phyloP scores from a whole-genome alignment of 1,140 invertebrate genomes.

The Brachionus rotundiformis region DNA sequence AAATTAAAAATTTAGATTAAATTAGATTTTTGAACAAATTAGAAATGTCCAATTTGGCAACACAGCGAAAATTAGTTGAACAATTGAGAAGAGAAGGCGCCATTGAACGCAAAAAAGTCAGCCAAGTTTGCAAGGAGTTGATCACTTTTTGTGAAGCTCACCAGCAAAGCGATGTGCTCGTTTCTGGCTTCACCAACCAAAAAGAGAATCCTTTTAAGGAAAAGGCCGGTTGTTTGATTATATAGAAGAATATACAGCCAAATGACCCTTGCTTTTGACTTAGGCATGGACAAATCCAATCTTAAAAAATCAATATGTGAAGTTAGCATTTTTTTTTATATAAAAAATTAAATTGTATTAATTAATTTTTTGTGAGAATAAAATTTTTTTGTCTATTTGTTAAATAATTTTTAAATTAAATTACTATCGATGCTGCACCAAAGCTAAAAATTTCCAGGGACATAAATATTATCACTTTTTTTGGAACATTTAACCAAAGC shows the following conservation, averaged over 20 bases:
- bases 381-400: neutral
- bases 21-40: neutral
- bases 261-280: neutral
- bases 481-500: too few species aligned
- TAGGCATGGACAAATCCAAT: neutral
- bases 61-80: constrained; percentile 45
- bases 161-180: constrained; percentile 43
- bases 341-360: neutral
- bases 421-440: too few species aligned
- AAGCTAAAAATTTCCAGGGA: too few species aligned
- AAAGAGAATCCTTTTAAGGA: constrained; percentile 53
- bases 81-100: constrained; percentile 48
- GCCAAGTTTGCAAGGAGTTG: constrained; percentile 50
- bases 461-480: too few species aligned
- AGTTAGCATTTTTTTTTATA: neutral
- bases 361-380: neutral
- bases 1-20: neutral
- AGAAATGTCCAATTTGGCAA: constrained; percentile 48
- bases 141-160: constrained; percentile 52
- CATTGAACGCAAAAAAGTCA: constrained; percentile 51
- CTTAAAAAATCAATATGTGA: too few species aligned
- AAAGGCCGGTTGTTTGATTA: constrained; percentile 45
- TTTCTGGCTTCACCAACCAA: constrained; percentile 21
- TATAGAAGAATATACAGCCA: constrained; percentile 23
- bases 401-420: too few species aligned